Conservation (phyloP, 1,140 invertebrate species). For the Drosophila prosaltans region DNA sequence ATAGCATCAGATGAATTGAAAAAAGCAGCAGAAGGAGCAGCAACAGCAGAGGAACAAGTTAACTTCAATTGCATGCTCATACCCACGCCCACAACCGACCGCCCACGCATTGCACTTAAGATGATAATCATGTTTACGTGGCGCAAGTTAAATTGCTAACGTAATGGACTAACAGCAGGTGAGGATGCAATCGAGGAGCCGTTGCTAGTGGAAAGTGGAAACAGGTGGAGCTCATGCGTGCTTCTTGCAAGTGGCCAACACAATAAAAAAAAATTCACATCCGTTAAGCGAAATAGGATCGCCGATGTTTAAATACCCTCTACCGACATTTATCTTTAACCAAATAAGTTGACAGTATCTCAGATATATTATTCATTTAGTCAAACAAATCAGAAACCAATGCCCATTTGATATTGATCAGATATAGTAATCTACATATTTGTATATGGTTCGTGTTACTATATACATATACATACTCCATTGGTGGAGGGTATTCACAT, state of each 20-base stretch:
- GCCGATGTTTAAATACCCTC: background rate
- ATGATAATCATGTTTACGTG: conserved; percentile 81
- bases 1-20: conserved; percentile 30
- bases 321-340: no score
- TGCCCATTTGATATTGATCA: no score
- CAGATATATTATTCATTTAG: no score
- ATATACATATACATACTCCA: background rate
- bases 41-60: conserved; percentile 13
- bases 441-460: background rate
- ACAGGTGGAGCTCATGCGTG: conserved; percentile 57
- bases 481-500: background rate
- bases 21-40: background rate
- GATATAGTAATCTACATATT: no score
- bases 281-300: conserved; percentile 34
- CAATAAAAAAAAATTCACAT: conserved; percentile 51
- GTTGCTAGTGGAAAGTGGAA: background rate
- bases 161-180: conserved; percentile 80
- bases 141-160: conserved; percentile 80
- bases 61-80: conserved; percentile 62
- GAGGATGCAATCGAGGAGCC: conserved; percentile 46
- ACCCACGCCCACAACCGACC: background rate
- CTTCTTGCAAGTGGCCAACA: conserved; percentile 70
- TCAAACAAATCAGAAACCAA: no score
- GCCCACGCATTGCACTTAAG: conserved; percentile 67
- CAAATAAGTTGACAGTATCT: no score